Percentiles rank a stretch among this genome's conserved stretches.
phyloP scores from a whole-genome alignment of 2,797 vertebrate species.

The Spondyliosoma cantharus region DNA sequence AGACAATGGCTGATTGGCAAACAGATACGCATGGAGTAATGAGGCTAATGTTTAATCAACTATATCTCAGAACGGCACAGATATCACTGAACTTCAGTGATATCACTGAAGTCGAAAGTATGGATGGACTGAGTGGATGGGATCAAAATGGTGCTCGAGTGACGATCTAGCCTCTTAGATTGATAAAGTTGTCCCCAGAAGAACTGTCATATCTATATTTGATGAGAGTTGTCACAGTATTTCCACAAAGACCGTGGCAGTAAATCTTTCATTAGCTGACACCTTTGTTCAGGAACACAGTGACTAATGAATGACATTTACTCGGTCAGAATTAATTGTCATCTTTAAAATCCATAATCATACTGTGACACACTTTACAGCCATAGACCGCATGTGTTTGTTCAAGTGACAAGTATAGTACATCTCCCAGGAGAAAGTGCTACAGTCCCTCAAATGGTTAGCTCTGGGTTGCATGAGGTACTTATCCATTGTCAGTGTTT shows the following conservation, averaged over 20 bases:
- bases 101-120: background rate
- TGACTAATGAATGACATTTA: constrained; percentile 21
- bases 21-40: constrained; percentile 32
- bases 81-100: background rate
- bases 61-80: constrained; percentile 25
- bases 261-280: constrained; percentile 48
- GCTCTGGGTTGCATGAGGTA: no score
- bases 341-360: background rate
- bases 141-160: background rate
- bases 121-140: background rate
- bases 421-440: no score
- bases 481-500: no score
- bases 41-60: constrained; percentile 56
- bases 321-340: constrained; percentile 11
- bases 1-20: constrained; percentile 56
- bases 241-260: constrained; percentile 9
- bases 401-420: background rate
- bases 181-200: background rate
- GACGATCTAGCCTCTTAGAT: background rate
- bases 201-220: constrained; percentile 28
- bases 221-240: constrained; percentile 31
- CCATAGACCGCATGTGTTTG: background rate
- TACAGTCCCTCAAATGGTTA: no score
- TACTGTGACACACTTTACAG: constrained; percentile 2
- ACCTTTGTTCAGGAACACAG: constrained; percentile 25